Percentiles rank a stretch among this genome's conserved stretches.
phyloP scores from a whole-genome alignment of 2,888 invertebrate species.

The Muschampia plurimacula region DNA sequence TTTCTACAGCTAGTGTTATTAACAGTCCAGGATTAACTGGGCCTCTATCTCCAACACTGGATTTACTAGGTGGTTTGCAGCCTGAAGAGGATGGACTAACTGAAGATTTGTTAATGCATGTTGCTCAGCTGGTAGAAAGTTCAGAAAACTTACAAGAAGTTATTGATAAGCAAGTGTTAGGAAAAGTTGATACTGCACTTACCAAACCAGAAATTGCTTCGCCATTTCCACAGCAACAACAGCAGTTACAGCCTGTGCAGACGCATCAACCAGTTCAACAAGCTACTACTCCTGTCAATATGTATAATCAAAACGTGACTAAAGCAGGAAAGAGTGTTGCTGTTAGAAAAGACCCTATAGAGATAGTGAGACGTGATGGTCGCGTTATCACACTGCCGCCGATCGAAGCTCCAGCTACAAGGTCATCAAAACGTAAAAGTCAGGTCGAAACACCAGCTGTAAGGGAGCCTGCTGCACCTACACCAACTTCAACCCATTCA shows the following conservation, averaged over 20 bases:
- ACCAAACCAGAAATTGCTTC: conserved; percentile 54
- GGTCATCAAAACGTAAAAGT: conserved; percentile 89
- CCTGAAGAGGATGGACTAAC: conserved; percentile 89
- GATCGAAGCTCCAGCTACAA: conserved; percentile 93
- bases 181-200: conserved; percentile 71
- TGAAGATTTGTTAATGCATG: conserved; percentile 90
- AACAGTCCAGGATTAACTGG: conserved; percentile 81
- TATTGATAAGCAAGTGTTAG: conserved; percentile 88
- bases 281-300: conserved; percentile 47
- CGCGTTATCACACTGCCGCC: conserved; percentile 92
- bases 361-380: conserved; percentile 91
- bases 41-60: conserved; percentile 86
- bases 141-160: conserved; percentile 89
- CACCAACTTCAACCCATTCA: conserved; percentile 44
- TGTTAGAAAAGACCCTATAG: conserved; percentile 86
- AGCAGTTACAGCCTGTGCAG: conserved; percentile 37
- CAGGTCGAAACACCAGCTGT: conserved; percentile 62
- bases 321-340: conserved; percentile 63
- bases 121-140: conserved; percentile 90
- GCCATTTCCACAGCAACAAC: conserved; percentile 53
- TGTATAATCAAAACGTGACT: conserved; percentile 62
- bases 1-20: conserved; percentile 66
- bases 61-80: conserved; percentile 85
- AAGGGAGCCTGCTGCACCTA: conserved; percentile 48
- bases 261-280: conserved; percentile 41